A percentile compares a stretch with the other conserved stretches of the same genome.
These are phyloP conservation scores for Asarcornis scutulata DNA, from an alignment of 2,113 vertebrate genomes.

Conservation along the genomic window DNA sequence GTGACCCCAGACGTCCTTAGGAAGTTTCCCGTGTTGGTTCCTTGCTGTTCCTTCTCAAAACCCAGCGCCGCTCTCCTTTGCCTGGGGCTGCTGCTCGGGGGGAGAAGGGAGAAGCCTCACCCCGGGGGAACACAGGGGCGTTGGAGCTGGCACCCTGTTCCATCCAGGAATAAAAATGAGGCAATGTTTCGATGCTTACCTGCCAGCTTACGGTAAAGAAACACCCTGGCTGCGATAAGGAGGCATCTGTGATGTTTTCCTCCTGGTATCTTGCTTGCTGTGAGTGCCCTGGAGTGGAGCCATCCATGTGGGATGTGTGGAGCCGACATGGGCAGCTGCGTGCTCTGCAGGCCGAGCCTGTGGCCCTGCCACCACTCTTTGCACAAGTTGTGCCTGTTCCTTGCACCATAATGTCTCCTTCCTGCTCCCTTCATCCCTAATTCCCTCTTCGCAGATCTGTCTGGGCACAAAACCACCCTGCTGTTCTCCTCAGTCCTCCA, in stretches of 20 bases:
- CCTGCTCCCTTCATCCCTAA: neutral
- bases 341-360: rapidly evolving
- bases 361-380: neutral
- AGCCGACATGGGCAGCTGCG: neutral
- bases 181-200: neutral
- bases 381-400: neutral
- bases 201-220: neutral
- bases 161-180: neutral
- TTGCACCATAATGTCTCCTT: neutral
- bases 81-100: rapidly evolving
- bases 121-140: neutral
- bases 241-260: no score
- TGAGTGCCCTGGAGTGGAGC: no score
- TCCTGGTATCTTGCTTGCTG: neutral
- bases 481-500: neutral
- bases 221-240: rapidly evolving
- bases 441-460: neutral
- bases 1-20: neutral
- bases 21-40: neutral
- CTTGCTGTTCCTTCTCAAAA: neutral
- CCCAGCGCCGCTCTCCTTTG: neutral
- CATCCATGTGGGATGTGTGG: rapidly evolving
- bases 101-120: neutral
- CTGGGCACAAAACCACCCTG: neutral
- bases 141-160: neutral